Base-by-base conservation (phyloP, 2,888 invertebrate species). In the Rhaphigaster nebulosa region DNA sequence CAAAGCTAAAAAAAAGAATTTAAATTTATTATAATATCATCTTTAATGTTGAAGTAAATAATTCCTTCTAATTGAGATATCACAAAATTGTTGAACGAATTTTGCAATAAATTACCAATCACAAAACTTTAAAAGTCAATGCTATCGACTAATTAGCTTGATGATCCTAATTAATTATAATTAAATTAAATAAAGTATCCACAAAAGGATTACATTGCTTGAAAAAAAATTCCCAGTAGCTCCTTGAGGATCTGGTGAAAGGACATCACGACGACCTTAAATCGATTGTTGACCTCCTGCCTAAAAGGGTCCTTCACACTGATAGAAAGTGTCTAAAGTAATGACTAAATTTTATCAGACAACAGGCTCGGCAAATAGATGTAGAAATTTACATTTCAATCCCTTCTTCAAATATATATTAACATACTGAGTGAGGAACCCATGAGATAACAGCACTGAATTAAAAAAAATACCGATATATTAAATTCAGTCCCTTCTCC, bases 301-400 rank as follows among this genome's bases (percentile, higher is more conserved):
- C 29, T 65, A 65, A 65, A 65, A 65, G 29, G 65, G 65, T 65
- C 65, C 65, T 65, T 65, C 65, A 29, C 65, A 65, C 65, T 65
- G 65, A 65, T 15, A 65, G 65, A 29, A 15, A 12, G 65, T 29
- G 15, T 65, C 29, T 65, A 15, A 65, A 65, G 65, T 65, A 65
- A 65, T 13, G 29, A 65, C 29, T 65, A 15, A 65, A 65, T 29
- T 65, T 65, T 65, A 65, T 65, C 29, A 29, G 12, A 29, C 65
- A 65, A 29, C n/a, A 65, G 29, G 29, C 65, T 29, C 29, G 65
- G 29, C 29, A 65, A 65, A 65, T 26, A 65, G 65, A 65, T 65
- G 60, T 65, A 29, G 15, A 65, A 29, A 65, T 65, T 29, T 65
- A 65, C 65, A 65, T 65, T 29, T 65, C 60, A 60, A 60, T 60